Conservation (phyloP, 2,797 vertebrate genomes). For the Xenops minutus region DNA sequence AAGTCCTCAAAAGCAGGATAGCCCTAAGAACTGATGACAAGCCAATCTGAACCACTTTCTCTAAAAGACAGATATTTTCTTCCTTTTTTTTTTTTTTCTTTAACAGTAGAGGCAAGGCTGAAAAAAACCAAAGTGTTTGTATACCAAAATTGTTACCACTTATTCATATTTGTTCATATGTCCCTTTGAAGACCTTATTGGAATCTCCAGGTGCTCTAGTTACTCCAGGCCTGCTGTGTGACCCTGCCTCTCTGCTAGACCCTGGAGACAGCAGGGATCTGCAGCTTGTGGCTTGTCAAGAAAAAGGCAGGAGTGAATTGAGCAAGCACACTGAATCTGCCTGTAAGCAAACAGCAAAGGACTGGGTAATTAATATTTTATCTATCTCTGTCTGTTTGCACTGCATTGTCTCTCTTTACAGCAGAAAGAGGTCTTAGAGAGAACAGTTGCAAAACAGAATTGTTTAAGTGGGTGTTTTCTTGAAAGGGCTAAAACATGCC, state of each 20-base stretch:
- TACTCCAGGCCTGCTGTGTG: background rate
- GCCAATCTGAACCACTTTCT: background rate
- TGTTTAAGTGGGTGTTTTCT: background rate
- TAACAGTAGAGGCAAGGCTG: background rate
- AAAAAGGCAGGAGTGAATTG: background rate
- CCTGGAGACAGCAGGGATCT: background rate
- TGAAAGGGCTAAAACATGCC: background rate
- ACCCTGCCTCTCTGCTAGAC: background rate
- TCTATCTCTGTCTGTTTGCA: background rate
- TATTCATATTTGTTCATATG: background rate
- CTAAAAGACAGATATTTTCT: background rate
- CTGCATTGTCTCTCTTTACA: background rate
- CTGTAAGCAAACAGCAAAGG: background rate
- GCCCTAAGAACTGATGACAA: background rate
- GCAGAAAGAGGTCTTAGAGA: background rate
- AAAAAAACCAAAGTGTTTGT: background rate
- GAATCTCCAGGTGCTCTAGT: background rate
- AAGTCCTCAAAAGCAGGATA: background rate
- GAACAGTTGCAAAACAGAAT: background rate
- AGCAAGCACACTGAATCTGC: background rate
- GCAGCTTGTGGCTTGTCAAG: background rate
- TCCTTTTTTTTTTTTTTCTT: background rate
- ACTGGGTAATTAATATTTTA: slow-evolving; percentile 10
- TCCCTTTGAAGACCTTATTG: background rate
- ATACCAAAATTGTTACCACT: background rate